Evolutionary conservation across 2,888 invertebrate species (phyloP).

Genomic region (Drosophila helvetica): DNA sequence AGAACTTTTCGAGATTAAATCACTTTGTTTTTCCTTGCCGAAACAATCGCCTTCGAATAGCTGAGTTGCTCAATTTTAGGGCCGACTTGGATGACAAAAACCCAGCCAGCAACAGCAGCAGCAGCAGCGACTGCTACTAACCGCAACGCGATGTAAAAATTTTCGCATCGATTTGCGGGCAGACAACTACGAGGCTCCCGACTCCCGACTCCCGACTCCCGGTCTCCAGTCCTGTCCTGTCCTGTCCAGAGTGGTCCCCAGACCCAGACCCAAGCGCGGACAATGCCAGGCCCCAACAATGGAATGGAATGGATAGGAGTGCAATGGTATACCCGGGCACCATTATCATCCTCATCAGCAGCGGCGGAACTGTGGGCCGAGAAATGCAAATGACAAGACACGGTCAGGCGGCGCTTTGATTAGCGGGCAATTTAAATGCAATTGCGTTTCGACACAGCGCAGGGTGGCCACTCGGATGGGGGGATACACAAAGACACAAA

Average conservation of each 20-base stretch:
- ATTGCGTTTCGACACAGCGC: constrained; percentile 51
- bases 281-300: constrained; percentile 39
- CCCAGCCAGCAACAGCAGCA: constrained; percentile 24
- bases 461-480: too few species aligned
- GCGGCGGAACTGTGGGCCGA: constrained; percentile 59
- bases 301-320: constrained; percentile 19
- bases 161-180: constrained; percentile 77
- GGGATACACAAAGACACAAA: background rate
- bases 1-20: background rate
- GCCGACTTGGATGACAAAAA: constrained; percentile 30
- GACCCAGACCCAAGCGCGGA: constrained; percentile 23
- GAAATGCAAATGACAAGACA: constrained; percentile 66
- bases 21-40: background rate
- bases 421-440: constrained; percentile 76
- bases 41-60: background rate
- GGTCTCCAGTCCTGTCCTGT: background rate
- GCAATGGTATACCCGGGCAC: constrained; percentile 33
- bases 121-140: constrained; percentile 58
- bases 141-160: constrained; percentile 73
- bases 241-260: constrained; percentile 1
- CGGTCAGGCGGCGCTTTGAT: constrained; percentile 56
- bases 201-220: constrained; percentile 2
- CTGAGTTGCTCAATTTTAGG: background rate
- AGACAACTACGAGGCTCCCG: constrained; percentile 57
- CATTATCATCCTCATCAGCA: constrained; percentile 52